phyloP scores from a whole-genome alignment of 2,888 invertebrate genomes.

The Xanthia icteritia region DNA sequence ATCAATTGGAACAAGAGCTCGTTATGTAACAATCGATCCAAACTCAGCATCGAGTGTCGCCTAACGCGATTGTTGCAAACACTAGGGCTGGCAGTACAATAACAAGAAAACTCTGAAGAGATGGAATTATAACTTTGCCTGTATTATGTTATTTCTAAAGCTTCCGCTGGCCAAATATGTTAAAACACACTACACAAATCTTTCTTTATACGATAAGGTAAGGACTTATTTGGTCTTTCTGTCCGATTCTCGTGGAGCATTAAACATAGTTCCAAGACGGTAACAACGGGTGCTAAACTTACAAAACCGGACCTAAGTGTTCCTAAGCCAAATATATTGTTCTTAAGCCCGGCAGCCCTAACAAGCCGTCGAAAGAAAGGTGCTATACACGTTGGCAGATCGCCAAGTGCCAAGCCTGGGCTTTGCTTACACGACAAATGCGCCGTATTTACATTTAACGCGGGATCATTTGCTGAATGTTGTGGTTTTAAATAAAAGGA shows the following conservation, averaged over 20 bases:
- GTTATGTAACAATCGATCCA: slow-evolving; percentile 57
- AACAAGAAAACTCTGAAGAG: neutral
- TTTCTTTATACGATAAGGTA: neutral
- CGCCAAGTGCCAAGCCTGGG: slow-evolving; percentile 51
- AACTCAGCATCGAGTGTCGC: slow-evolving; percentile 41
- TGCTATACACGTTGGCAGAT: slow-evolving; percentile 47
- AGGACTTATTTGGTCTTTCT: neutral
- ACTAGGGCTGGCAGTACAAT: slow-evolving; percentile 34
- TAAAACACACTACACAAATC: neutral
- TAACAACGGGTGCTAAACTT: neutral
- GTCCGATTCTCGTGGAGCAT: neutral
- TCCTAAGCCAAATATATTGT: slow-evolving; percentile 32
- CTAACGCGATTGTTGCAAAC: slow-evolving; percentile 52
- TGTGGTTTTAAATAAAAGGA: slow-evolving; percentile 50
- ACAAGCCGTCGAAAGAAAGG: slow-evolving; percentile 45
- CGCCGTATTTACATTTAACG: slow-evolving; percentile 54
- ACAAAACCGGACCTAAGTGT: neutral
- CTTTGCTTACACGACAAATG: slow-evolving; percentile 61
- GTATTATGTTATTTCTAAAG: neutral
- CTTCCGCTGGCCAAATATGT: neutral
- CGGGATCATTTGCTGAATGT: slow-evolving; percentile 48
- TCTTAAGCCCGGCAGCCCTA: slow-evolving; percentile 36
- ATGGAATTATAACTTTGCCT: neutral
- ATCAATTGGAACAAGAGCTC: slow-evolving; percentile 32
- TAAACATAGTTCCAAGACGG: neutral